Evolutionary conservation across 2,113 vertebrate species (phyloP).

Genomic region (Polypterus bichir): DNA sequence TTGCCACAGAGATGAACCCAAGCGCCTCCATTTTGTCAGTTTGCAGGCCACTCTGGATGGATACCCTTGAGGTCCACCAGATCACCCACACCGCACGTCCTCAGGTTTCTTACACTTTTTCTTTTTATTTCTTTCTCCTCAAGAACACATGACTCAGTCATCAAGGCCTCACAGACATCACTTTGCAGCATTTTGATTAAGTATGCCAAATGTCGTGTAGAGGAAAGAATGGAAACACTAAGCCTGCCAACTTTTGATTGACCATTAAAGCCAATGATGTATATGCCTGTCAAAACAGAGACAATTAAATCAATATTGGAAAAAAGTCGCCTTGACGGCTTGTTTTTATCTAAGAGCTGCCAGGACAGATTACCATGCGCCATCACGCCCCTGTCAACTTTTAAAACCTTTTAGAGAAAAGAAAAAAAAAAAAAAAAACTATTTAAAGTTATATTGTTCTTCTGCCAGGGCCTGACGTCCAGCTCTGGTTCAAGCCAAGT

Average conservation of each 20-base stretch:
- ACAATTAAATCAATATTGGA: conserved; percentile 97
- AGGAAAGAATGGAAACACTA: conserved; percentile 81
- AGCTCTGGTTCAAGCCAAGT: no score
- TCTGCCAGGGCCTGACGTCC: no score
- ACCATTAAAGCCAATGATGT: conserved; percentile 94
- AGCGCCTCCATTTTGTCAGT: no score
- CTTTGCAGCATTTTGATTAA: conserved; percentile 74
- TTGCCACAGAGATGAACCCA: no score
- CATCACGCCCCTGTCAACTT: conserved; percentile 71
- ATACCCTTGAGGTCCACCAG: no score
- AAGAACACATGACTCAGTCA: conserved; percentile 76
- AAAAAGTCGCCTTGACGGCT: conserved; percentile 85
- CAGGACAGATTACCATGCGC: conserved; percentile 72
- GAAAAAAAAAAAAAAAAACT: background rate
- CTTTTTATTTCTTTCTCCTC: conserved; percentile 49
- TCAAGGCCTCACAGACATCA: conserved; percentile 67
- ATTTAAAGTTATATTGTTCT: conserved; percentile 37
- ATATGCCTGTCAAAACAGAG: conserved; percentile 92
- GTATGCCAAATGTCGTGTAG: conserved; percentile 75
- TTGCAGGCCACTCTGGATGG: no score
- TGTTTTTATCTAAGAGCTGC: conserved; percentile 85
- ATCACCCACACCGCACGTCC: no score
- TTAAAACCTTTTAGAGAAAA: conserved; percentile 60
- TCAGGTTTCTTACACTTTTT: conserved; percentile 25
- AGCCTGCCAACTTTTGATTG: conserved; percentile 89